Evolutionary conservation across 2,113 vertebrate species (phyloP).

Genomic region (Peucedramus taeniatus): DNA sequence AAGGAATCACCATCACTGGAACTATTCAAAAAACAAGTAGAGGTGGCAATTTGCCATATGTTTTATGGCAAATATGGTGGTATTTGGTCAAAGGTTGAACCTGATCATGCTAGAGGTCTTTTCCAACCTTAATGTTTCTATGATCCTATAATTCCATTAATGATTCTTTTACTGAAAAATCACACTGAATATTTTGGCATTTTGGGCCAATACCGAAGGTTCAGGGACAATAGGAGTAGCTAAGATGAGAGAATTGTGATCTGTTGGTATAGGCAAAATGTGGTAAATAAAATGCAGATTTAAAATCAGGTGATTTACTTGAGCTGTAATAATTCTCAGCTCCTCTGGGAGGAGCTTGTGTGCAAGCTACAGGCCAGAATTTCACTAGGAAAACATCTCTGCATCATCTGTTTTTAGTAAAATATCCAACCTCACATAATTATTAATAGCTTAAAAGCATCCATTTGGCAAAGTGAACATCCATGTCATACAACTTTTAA

Average conservation of each 20-base stretch:
- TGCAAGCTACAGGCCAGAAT: not conserved
- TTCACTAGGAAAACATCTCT: not conserved
- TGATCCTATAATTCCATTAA: not conserved
- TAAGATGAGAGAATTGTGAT: not conserved
- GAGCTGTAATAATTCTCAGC: not conserved
- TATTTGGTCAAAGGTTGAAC: not conserved
- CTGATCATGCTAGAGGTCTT: not conserved
- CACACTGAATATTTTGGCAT: not conserved
- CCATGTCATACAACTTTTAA: not conserved
- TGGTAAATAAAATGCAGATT: not conserved
- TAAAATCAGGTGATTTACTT: not conserved
- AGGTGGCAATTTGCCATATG: not conserved
- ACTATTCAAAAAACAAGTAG: no score
- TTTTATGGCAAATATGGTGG: not conserved
- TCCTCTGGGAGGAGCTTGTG: slow-evolving; percentile 67
- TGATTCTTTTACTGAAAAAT: not conserved
- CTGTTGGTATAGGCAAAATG: not conserved
- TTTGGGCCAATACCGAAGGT: not conserved
- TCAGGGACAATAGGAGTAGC: not conserved
- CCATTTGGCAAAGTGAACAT: not conserved
- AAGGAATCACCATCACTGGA: not conserved
- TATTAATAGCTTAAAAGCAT: not conserved
- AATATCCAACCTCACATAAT: not conserved
- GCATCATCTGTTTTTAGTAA: not conserved
- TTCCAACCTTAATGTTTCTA: not conserved